Base-by-base conservation (phyloP, 2,888 invertebrate genomes). In the Lithosia quadra region DNA sequence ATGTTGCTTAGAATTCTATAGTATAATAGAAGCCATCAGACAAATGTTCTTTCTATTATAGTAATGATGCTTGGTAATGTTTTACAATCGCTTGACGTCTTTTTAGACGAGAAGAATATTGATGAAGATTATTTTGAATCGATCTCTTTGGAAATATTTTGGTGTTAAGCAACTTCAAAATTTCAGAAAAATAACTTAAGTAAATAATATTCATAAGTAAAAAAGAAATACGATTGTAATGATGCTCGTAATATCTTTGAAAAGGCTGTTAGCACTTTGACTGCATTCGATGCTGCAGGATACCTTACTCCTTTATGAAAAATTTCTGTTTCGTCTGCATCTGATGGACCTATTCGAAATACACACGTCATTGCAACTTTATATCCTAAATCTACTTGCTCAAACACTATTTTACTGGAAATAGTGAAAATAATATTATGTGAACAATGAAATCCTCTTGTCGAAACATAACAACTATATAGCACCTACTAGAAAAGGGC, bases 401-500 rank as follows among this genome's bases (percentile, higher is more conserved):
- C 15, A 43, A 43, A 1, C 15, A 15, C 13, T 8, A 39, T 8
- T 39, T 39, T 43, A 43, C n/a, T n/a, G n/a, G n/a, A n/a, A n/a
- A n/a, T n/a, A n/a, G n/a, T n/a, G n/a, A n/a, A n/a, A n/a, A n/a
- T n/a, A n/a, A n/a, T n/a, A n/a, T n/a, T n/a, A 15, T 24, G 56
- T 3, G 22, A 24, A 34, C 67, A 66, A 65, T 72, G 70, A 69
- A 75, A 72, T 73, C 57, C 18, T 63, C 61, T 59, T 57, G 68
- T 68, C 67, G 71, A 71, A 71, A 66, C 63, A 57, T 58, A 62
- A 65, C 49, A 55, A 57, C 53, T 61, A 58, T 22, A 75, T 80
- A 71, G 72, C 79, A 80, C 79, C 74, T 80, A 69, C 63, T 66
- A 61, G 68, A 24, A 74, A 79, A 81, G 80, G 81, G 81, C 77